phyloP scores from a whole-genome alignment of 1,140 invertebrate species.

The Phenacoccus solenopsis region DNA sequence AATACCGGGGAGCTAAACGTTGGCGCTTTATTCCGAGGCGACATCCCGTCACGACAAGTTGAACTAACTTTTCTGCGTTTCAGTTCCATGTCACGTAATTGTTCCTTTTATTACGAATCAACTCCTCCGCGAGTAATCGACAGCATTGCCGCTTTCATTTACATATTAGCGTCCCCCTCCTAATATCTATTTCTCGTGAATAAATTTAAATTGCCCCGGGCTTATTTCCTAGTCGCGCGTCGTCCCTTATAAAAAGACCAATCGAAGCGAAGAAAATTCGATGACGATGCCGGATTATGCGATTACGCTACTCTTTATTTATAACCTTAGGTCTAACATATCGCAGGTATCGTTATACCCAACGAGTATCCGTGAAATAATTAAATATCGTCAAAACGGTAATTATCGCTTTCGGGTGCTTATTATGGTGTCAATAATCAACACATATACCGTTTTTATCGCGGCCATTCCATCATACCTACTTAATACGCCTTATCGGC shows the following conservation, averaged over 20 bases:
- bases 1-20: not conserved
- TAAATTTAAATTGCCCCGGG: not conserved
- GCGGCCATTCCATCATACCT: not conserved
- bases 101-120: not conserved
- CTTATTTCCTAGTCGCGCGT: not conserved
- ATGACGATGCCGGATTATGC: not conserved
- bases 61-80: not conserved
- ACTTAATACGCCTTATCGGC: not conserved
- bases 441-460: not conserved
- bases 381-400: not conserved
- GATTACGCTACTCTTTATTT: too few species aligned
- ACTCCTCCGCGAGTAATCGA: not conserved
- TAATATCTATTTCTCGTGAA: not conserved
- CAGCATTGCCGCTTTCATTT: not conserved
- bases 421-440: not conserved
- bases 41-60: constrained; percentile 1
- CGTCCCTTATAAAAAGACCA: not conserved
- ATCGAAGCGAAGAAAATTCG: not conserved
- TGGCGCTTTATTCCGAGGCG: not conserved
- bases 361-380: not conserved
- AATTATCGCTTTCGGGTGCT: not conserved
- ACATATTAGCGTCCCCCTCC: not conserved
- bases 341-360: not conserved
- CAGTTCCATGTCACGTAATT: not conserved
- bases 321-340: too few species aligned